Conservation (phyloP, 2,888 invertebrate species). For the Troglohyphantes excavatus region DNA sequence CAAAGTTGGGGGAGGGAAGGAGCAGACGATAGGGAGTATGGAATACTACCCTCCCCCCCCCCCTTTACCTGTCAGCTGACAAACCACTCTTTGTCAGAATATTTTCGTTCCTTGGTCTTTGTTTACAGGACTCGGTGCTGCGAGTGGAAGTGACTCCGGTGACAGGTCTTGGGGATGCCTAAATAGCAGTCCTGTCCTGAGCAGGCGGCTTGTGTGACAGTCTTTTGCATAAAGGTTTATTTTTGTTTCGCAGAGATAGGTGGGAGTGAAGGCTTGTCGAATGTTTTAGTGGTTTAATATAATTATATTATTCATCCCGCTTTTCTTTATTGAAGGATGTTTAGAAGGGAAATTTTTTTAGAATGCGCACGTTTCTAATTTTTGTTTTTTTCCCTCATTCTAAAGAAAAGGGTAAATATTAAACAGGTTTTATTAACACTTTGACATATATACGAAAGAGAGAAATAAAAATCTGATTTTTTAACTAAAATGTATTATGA, state of each 20-base stretch:
- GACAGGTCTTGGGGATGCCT: constrained; percentile 53
- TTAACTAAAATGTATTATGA: no score
- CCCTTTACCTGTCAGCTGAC: constrained; percentile 76
- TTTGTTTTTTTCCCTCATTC: not conserved
- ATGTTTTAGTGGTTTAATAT: constrained; percentile 61
- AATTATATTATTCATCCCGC: constrained; percentile 65
- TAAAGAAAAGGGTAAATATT: no score
- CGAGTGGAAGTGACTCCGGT: constrained; percentile 53
- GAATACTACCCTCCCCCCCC: constrained; percentile 2
- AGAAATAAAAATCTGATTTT: no score
- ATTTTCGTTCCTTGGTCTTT: constrained; percentile 68
- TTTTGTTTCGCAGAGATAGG: not conserved
- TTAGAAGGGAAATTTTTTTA: no score
- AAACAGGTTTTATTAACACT: no score
- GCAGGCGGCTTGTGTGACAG: constrained; percentile 63
- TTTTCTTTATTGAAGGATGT: constrained; percentile 27
- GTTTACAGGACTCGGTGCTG: constrained; percentile 62
- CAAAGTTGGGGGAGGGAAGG: constrained; percentile 25
- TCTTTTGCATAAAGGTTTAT: constrained; percentile 63
- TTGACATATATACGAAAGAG: no score
- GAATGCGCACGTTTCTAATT: not conserved
- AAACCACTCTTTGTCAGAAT: constrained; percentile 77
- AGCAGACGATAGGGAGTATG: not conserved
- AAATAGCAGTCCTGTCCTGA: constrained; percentile 65
- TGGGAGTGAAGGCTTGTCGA: constrained; percentile 44